Evolutionary conservation across 1,140 invertebrate genomes (phyloP), one percentile per base, ranked within the genome.

Genomic region (Gryon sp.): DNA sequence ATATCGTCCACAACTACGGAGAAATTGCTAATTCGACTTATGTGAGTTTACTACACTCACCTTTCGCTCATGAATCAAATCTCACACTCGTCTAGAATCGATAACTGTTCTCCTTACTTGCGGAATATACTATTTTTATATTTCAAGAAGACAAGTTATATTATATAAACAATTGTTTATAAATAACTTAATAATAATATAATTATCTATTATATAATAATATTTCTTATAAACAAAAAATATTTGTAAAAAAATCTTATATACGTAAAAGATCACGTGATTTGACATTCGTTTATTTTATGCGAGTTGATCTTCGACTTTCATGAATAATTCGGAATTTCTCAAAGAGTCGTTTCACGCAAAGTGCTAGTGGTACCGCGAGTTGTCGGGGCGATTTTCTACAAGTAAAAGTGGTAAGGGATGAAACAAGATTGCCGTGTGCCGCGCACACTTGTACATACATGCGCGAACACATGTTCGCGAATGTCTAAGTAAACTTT

Each of bases 251-350:
- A 34, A 34, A 34, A 6, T 34, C 11, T 20, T 20, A 14, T 15
- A 20, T 60, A 38, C n/a, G n/a, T 24, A 46, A 48, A 26, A 20
- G 1, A 15, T 48, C 22, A 30, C 5, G 1, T 11, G 11, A 45
- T 43, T 22, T 34, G 60, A 45, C 26, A 32, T 45, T 43, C 45
- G 46, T 45, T 22, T 12, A 15, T 15, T 18, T 43, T 43, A 20
- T 9, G 11, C 14, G 11, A n/a, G 14, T 3, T 14, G 14, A 38
- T 38, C 8, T 11, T 12, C 38, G 46, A 60, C 34, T 52, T 53
- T 12, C 46, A 74, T 74, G 70, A 74, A 74, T 74, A 74, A 74
- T 74, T 74, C 62, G 12, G 38, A 38, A 52, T 63, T 57, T 57
- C 8, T 20, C 16, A 14, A 63, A 76, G 57, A 76, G 73, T 63